Base-by-base conservation (phyloP, 2,797 vertebrate species). In the Sebastes alutus region DNA sequence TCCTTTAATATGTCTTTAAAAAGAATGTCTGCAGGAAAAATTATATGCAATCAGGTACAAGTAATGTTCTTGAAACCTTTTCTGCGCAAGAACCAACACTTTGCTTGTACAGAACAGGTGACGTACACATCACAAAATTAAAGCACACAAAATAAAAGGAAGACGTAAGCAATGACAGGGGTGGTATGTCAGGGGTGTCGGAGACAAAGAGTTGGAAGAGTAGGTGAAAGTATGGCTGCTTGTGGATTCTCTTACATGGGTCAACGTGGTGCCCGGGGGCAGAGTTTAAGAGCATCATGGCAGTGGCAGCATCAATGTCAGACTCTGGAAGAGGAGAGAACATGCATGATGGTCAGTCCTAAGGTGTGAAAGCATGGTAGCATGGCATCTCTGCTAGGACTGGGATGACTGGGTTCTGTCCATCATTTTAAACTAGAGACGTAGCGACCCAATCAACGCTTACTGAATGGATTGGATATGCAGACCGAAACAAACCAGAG, bases 221-320 rank as follows among this genome's bases (percentile, higher is more conserved):
- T 27, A 86, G 81, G 73, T 84, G 86, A 87, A 69, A 56, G 77
- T 71, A 86, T 89, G 90, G 82, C 82, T 89, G 85, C 89, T 86
- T 71, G 87, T 91, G 87, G 79, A 84, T 90, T 92, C 85, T 96
- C 98, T 99, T 99, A 99, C 98, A 98, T 95, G 97, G 96, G 95
- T 98, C 94, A 95, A 97, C 97, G 93, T 97, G 97, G 96, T 99
- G 97, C 94, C 98, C 97, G 84, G 98, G 97, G 93, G 99, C 98
- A 95, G 97, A 98, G 96, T 99, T 99, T 97, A 99, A 97, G 94
- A 99, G 97, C 97, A 99, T 99, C 99, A 99, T 99, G 90, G 99
- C 98, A 95, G 98, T 97, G 97, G 98, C 99, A 96, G 99, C 99
- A 94, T 99, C 98, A 91, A 99, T 99, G 95, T 99, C 99, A 92